Percentiles rank a stretch among this genome's conserved stretches.
These are phyloP conservation scores for Apodemia zela DNA, from an alignment of 2,888 invertebrate genomes.

Conservation along the genomic window DNA sequence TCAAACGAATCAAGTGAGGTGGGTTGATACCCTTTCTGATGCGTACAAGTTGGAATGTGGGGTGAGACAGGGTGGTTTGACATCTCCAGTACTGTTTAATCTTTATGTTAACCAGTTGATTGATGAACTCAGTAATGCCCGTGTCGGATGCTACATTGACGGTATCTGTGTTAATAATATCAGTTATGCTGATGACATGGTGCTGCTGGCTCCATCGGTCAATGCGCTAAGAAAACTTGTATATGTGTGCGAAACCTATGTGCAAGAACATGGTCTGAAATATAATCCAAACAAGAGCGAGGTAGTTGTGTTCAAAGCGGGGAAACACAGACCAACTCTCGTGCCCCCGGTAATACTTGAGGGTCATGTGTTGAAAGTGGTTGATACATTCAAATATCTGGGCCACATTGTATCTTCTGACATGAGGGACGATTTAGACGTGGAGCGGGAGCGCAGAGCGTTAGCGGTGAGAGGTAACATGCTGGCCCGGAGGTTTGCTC, in stretches of 20 bases:
- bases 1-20: slow-evolving; percentile 13
- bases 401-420: not conserved
- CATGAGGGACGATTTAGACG: not conserved
- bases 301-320: not conserved
- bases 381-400: not conserved
- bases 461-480: slow-evolving; percentile 28
- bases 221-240: slow-evolving; percentile 7
- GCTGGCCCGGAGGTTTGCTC: slow-evolving; percentile 28
- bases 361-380: not conserved
- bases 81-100: slow-evolving; percentile 17
- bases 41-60: slow-evolving; percentile 14
- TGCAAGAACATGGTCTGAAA: not conserved
- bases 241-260: not conserved
- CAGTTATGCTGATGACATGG: slow-evolving; percentile 22
- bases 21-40: slow-evolving; percentile 1
- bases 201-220: slow-evolving; percentile 11
- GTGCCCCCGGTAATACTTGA: not conserved
- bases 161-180: slow-evolving; percentile 20
- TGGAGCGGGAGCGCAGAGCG: slow-evolving; percentile 23
- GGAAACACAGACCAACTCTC: not conserved
- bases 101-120: slow-evolving; percentile 23
- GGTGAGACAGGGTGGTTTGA: slow-evolving; percentile 11
- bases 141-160: slow-evolving; percentile 20
- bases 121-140: slow-evolving; percentile 18
- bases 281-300: too few relatives aligned